Percentiles rank a stretch among this genome's conserved stretches.
These are phyloP conservation scores for Pungitius pungitius DNA, from an alignment of 2,113 vertebrate genomes.

Conservation along the genomic window DNA sequence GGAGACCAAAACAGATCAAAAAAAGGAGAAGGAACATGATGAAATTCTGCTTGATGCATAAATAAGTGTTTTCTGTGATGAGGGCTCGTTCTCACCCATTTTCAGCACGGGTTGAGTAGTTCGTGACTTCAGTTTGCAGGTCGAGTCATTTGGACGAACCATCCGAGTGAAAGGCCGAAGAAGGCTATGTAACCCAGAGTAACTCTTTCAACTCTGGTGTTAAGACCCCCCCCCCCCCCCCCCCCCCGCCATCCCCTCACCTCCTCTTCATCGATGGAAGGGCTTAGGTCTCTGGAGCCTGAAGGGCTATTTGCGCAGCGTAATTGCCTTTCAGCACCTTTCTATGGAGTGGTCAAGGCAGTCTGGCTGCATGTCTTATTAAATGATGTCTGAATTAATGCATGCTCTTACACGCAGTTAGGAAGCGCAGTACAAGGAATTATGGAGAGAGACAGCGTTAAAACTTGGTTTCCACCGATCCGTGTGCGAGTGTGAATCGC, in stretches of 20 bases:
- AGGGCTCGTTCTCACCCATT: neutral
- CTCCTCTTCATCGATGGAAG: slow-evolving; percentile 49
- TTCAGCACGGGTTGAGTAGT: too few species aligned
- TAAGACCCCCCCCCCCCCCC: slow-evolving; percentile 22
- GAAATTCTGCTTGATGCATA: neutral
- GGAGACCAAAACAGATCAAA: slow-evolving; percentile 1
- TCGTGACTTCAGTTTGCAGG: slow-evolving; percentile 2
- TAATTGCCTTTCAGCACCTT: slow-evolving; percentile 82
- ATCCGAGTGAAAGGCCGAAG: neutral
- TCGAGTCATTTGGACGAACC: slow-evolving; percentile 10
- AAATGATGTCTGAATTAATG: slow-evolving; percentile 81
- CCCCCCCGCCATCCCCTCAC: neutral
- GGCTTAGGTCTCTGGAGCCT: slow-evolving; percentile 68
- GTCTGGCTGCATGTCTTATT: slow-evolving; percentile 77
- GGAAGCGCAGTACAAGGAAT: slow-evolving; percentile 75
- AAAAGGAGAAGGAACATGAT: neutral
- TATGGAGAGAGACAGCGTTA: slow-evolving; percentile 65
- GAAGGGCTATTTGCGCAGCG: slow-evolving; percentile 74
- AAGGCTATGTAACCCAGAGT: slow-evolving; percentile 28
- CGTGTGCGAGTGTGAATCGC: slow-evolving; percentile 35
- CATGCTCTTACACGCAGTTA: slow-evolving; percentile 75
- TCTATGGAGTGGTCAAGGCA: slow-evolving; percentile 75
- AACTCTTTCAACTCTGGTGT: slow-evolving; percentile 37
- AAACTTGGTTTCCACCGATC: slow-evolving; percentile 73
- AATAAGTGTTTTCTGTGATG: neutral